Evolutionary conservation across 1,140 invertebrate species (phyloP), one percentile per base, ranked within the genome.

Genomic region (Amyelois transitella): DNA sequence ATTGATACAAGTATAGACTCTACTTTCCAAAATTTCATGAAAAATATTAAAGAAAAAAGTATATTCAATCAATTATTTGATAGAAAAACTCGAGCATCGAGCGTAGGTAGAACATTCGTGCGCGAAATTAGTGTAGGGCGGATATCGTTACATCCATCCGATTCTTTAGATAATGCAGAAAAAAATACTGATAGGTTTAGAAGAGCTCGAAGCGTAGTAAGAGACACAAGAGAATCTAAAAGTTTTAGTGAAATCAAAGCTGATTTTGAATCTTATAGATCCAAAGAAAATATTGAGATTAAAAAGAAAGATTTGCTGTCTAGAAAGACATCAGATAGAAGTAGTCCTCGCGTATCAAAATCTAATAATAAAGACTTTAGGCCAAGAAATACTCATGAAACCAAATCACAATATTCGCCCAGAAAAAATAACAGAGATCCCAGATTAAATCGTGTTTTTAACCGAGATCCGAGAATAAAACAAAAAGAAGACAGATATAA

Each of bases 191-290:
- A 25, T 48, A 53, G 52, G n/a, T 77, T 77, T 61, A 63, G 57
- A 48, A 73, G 85, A 20, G 83, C 83, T 6, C 56, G 66, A 28
- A 88, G 85, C 71, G 75, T 88, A 18, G 81, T 81, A 22, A 67
- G 79, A 51, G 81, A 86, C 25, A 21, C 73, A 17, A 43, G 57
- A 18, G 25, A 44, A 53, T 25, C 50, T 18, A 54, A 55, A 54
- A 77, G 56, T 50, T 81, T 84, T 44, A 74, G 72, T 53, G 76
- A 83, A 50, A 69, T 83, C 14, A 86, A 86, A 69, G 77, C 64
- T 28, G 81, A 85, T 62, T 76, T 87, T 49, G 55, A 73, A 22
- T 72, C 68, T 14, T 81, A 66, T 51, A 74, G 67, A 60, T 55
- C 65, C 43, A 63, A 57, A 51, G 50, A 22, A 22, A 43, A 64